phyloP scores from a whole-genome alignment of 2,888 invertebrate species.

The Troides helena region DNA sequence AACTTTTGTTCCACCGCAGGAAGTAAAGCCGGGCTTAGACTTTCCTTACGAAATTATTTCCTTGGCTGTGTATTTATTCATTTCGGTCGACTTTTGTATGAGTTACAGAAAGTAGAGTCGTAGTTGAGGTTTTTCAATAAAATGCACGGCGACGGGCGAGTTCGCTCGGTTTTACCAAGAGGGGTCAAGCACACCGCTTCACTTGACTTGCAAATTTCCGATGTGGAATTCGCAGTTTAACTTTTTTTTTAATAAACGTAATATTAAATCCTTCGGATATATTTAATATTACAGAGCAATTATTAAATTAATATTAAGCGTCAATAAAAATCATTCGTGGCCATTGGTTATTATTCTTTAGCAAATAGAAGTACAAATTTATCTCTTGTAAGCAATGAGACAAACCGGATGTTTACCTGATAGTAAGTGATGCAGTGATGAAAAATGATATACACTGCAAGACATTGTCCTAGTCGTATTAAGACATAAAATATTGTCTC shows the following conservation, averaged over 20 bases:
- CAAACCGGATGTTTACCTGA: too few species aligned
- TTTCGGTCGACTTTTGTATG: not conserved
- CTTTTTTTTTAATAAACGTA: conserved; percentile 7
- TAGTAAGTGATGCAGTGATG: too few species aligned
- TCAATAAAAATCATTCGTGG: too few species aligned
- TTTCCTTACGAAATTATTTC: conserved; percentile 6
- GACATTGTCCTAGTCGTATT: too few species aligned
- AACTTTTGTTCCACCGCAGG: not conserved
- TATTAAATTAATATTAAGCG: too few species aligned
- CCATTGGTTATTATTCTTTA: too few species aligned
- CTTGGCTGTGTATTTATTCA: conserved; percentile 7
- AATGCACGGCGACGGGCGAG: conserved; percentile 9
- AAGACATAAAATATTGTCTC: too few species aligned
- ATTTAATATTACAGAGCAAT: too few species aligned
- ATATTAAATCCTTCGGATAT: conserved; percentile 29
- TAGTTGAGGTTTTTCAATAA: conserved; percentile 17
- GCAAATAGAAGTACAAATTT: too few species aligned
- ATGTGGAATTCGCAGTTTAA: conserved; percentile 14
- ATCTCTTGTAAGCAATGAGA: too few species aligned
- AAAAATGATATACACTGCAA: too few species aligned
- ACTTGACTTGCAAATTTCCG: conserved; percentile 27
- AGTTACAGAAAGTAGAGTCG: conserved; percentile 3
- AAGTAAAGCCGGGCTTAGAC: conserved; percentile 1
- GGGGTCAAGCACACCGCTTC: conserved; percentile 25
- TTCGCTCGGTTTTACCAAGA: conserved; percentile 15